phyloP scores from a whole-genome alignment of 92 coral and sea anemone species.

The Porites rus region DNA sequence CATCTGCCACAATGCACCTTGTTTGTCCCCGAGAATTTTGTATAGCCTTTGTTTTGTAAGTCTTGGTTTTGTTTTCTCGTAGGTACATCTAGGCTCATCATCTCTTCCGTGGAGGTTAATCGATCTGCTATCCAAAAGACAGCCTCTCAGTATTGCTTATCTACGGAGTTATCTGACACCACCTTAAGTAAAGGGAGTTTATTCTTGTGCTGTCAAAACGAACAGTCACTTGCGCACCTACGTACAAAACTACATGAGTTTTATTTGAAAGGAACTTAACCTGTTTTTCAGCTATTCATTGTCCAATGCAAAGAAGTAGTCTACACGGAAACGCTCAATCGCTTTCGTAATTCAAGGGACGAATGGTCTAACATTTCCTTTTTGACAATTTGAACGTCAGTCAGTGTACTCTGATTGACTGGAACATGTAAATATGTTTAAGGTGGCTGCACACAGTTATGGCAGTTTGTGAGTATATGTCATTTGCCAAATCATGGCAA shows the following conservation, averaged over 20 bases:
- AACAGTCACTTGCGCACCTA: no score
- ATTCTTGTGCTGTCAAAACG: constrained; percentile 3
- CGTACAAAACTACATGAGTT: no score
- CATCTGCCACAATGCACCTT: no score
- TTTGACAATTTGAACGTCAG: background rate
- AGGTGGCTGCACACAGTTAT: no score
- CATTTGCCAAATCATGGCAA: no score
- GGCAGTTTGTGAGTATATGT: no score
- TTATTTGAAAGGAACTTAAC: no score
- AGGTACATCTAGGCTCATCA: constrained; percentile 95
- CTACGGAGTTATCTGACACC: constrained; percentile 87
- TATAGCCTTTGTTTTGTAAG: background rate
- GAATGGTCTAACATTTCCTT: background rate
- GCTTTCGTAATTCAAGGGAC: background rate
- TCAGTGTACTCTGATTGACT: background rate
- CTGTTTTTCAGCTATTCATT: no score
- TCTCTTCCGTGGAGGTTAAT: constrained; percentile 92
- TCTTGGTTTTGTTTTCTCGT: background rate
- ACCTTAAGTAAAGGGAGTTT: constrained; percentile 49
- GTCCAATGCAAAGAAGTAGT: no score
- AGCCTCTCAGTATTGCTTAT: constrained; percentile 95
- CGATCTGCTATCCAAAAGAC: constrained; percentile 92
- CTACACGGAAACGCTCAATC: background rate
- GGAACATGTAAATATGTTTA: background rate
- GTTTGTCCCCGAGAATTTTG: no score